Conservation (phyloP, 2,113 vertebrate species). For the Columba janthina region DNA sequence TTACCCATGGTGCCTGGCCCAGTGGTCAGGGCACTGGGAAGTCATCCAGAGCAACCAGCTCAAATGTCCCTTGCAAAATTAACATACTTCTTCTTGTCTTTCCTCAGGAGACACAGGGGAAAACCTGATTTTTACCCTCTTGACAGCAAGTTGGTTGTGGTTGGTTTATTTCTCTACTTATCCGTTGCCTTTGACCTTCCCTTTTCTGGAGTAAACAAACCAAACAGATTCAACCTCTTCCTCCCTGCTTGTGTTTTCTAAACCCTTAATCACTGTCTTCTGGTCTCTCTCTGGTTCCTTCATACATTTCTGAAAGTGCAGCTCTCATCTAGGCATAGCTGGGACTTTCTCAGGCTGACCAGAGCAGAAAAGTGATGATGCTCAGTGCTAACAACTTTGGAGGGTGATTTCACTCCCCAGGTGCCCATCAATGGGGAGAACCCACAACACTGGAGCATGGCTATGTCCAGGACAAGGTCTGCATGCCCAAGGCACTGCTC, state of each 20-base stretch:
- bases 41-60: neutral
- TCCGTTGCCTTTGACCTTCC: neutral
- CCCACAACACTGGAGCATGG: neutral
- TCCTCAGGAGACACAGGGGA: neutral
- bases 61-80: neutral
- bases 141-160: neutral
- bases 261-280: neutral
- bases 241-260: neutral
- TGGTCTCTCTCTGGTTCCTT: neutral
- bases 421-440: neutral
- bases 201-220: neutral
- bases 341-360: neutral
- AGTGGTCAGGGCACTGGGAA: neutral
- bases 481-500: fast-evolving
- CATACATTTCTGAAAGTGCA: neutral
- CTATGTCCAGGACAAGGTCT: too few species aligned
- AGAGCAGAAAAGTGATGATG: neutral
- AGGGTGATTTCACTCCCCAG: neutral
- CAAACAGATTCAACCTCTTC: neutral
- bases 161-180: neutral
- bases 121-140: neutral
- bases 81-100: neutral
- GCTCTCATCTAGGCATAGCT: neutral
- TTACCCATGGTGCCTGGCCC: fast-evolving
- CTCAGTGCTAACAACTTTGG: neutral